Evolutionary conservation across 2,113 vertebrate genomes (phyloP).

Genomic region (Barbus barbus): DNA sequence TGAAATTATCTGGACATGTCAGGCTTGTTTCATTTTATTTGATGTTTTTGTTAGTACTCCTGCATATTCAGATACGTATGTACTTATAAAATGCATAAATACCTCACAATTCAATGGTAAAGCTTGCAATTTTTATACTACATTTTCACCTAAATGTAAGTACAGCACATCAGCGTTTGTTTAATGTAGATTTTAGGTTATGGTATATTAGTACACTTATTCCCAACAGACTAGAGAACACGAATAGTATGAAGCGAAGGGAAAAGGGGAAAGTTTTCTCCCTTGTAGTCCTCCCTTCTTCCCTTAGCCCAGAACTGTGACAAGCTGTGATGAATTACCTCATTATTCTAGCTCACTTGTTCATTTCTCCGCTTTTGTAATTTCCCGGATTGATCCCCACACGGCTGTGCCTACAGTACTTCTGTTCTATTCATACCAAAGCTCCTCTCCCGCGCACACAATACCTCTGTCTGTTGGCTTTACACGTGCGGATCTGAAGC

Average conservation of each 20-base stretch:
- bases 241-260: conserved; percentile 20
- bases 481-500: conserved; percentile 35
- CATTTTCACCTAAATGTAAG: not conserved
- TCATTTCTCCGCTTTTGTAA: conserved; percentile 57
- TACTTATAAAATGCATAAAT: too few species aligned
- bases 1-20: too few species aligned
- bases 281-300: conserved; percentile 47
- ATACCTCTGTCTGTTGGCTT: conserved; percentile 27
- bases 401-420: conserved; percentile 50
- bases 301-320: conserved; percentile 51
- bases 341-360: conserved; percentile 60
- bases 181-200: conserved; percentile 20
- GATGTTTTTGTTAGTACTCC: too few species aligned
- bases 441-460: conserved; percentile 42
- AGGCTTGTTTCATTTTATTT: too few species aligned
- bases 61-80: too few species aligned
- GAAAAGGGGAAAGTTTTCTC: conserved; percentile 15
- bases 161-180: not conserved
- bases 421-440: conserved; percentile 52
- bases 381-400: conserved; percentile 57
- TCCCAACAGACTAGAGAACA: conserved; percentile 32
- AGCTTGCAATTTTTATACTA: too few species aligned
- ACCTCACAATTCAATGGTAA: too few species aligned
- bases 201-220: conserved; percentile 25
- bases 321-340: conserved; percentile 62